Evolutionary conservation across 2,113 vertebrate species (phyloP).

Genomic region (Chlorodrepanis virens): DNA sequence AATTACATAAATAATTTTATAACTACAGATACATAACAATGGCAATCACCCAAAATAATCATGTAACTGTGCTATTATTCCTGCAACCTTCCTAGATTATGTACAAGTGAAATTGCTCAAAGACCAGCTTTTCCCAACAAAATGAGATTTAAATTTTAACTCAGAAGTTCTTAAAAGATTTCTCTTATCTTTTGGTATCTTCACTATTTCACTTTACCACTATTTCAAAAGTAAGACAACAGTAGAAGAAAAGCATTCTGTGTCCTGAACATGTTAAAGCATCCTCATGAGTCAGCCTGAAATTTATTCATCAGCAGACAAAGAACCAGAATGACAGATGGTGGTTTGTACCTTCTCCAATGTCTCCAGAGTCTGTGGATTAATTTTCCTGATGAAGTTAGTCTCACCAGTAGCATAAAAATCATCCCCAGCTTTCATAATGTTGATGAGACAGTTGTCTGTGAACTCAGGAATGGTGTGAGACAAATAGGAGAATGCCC

Average conservation of each 20-base stretch:
- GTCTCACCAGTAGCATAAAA: conserved; percentile 90
- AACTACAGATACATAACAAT: not conserved
- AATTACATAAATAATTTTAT: conserved; percentile 31
- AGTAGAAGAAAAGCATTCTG: not conserved
- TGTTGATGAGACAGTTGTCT: conserved; percentile 94
- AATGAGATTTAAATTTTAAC: not conserved
- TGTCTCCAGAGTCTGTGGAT: conserved; percentile 84
- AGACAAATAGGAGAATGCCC: conserved; percentile 85
- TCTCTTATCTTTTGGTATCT: not conserved
- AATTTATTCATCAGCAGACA: not conserved
- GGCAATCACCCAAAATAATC: not conserved
- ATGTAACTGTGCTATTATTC: not conserved
- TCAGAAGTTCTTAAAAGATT: not conserved
- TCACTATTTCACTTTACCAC: not conserved
- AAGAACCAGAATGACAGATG: not conserved
- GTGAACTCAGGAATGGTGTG: conserved; percentile 91
- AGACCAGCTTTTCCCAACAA: not conserved
- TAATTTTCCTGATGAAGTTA: conserved; percentile 90
- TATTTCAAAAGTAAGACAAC: not conserved
- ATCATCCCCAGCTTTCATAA: conserved; percentile 87
- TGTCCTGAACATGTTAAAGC: not conserved
- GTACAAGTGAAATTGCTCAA: not conserved
- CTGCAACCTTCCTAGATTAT: not conserved
- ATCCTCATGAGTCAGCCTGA: not conserved
- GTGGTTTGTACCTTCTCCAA: conserved; percentile 78